Conservation (phyloP, 2,797 vertebrate genomes). For the Mico argentatus region DNA sequence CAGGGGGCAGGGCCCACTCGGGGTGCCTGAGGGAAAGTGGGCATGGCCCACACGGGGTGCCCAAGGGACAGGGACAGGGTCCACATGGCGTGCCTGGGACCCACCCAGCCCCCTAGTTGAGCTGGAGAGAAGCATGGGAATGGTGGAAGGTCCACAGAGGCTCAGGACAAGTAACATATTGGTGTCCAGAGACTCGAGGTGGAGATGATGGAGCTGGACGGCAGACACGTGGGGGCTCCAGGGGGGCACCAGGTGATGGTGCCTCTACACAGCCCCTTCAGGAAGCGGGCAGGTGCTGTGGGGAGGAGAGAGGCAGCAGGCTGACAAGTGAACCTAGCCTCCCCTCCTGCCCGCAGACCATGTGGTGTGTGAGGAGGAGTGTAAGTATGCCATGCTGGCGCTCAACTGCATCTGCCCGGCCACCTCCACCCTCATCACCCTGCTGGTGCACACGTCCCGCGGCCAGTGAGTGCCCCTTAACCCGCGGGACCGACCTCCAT, state of each 20-base stretch:
- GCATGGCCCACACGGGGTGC: background rate
- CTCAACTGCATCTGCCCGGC: constrained; percentile 95
- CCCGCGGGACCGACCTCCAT: background rate
- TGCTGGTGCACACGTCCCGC: constrained; percentile 94
- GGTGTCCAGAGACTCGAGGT: background rate
- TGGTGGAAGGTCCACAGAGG: accelerated
- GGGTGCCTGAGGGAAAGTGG: background rate
- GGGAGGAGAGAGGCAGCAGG: accelerated
- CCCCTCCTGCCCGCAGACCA: constrained; percentile 87
- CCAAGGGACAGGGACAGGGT: too few relatives aligned
- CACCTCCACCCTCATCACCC: constrained; percentile 95
- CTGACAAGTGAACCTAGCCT: background rate
- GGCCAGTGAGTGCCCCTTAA: constrained; percentile 90
- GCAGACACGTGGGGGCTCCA: background rate
- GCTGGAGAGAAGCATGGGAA: background rate
- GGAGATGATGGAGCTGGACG: background rate
- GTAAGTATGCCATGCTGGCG: constrained; percentile 95
- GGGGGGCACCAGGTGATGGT: background rate
- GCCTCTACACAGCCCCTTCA: background rate
- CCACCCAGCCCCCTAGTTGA: background rate
- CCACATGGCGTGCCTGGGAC: too few relatives aligned
- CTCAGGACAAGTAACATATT: background rate
- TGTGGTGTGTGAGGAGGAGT: constrained; percentile 96
- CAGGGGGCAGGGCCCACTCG: background rate
- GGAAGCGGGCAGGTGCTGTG: background rate